Evolutionary conservation across 2,113 vertebrate genomes (phyloP), one percentile per base, ranked within the genome.

Genomic region (Oryzias curvinotus): DNA sequence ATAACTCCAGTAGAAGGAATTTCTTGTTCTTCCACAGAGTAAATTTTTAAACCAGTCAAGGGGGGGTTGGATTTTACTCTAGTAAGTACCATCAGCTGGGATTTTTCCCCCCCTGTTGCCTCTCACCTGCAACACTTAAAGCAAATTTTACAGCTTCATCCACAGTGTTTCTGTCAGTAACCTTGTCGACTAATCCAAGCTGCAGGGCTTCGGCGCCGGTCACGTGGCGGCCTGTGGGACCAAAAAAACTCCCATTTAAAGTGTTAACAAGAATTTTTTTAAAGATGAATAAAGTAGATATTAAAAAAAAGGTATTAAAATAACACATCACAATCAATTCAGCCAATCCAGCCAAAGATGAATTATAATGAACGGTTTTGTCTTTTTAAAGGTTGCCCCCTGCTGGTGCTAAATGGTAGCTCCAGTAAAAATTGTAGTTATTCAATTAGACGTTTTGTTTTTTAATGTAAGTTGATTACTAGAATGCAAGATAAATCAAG

Each of bases 111-210:
- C 19, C 42, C 1, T 10, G 19, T 3, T 28, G 26, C 5, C 17
- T 65, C 93, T 93, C 82, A 98, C 96, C 95, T 85, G 84, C 78
- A 83, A 96, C 79, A 80, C 71, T 90, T 77, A 84, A 85, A 54
- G 93, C 93, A 59, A 96, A 91, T 76, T 57, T 87, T 70, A 96
- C 83, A 45, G 95, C 95, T 71, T 83, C 85, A 53, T 95, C 92
- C 48, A 90, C 49, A 2, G 87, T 78, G 71, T 92, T 91, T 49
- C 87, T 82, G 60, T 94, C 90, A 14, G 93, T 93, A 42, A 96
- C 73, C 82, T 91, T 83, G 88, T 98, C 96, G 57, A 98, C 81
- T 41, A 98, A 84, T 50, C 95, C 95, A 49, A 98, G 90, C 63
- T 91, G 92, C 72, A 95, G 85, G 1, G 95, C 97, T 86, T 97